Evolutionary conservation across 92 coral and sea anemone genomes (phyloP).

Genomic region (Nematostella vectensis): DNA sequence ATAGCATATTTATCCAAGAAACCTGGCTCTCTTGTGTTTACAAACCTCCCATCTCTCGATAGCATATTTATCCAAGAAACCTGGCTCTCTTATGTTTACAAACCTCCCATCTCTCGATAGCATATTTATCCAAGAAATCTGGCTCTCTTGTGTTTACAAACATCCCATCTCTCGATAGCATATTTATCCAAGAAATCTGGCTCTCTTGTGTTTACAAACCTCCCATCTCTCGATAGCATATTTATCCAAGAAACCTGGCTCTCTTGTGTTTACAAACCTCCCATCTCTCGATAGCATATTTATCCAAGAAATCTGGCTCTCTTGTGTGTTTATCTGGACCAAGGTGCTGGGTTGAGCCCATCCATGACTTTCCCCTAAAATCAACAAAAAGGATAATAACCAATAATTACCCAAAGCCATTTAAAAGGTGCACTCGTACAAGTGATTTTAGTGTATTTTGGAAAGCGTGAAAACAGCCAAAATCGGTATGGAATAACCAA

Average conservation of each 20-base stretch:
- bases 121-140: conserved; percentile 69
- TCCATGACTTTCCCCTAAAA: conserved; percentile 85
- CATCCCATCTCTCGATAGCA: conserved; percentile 98
- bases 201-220: no score
- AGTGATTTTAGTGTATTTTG: no score
- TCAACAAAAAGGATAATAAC: no score
- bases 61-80: conserved; percentile 78
- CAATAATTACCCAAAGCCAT: no score
- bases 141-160: conserved; percentile 78
- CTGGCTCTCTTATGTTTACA: conserved; percentile 68
- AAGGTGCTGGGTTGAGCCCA: conserved; percentile 52
- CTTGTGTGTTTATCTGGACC: conserved; percentile 84
- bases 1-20: conserved; percentile 82
- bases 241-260: conserved; percentile 65
- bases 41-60: conserved; percentile 99
- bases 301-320: conserved; percentile 71
- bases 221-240: conserved; percentile 92
- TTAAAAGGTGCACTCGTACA: no score
- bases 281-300: conserved; percentile 94
- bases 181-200: conserved; percentile 73
- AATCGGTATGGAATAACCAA: neutral
- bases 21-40: conserved; percentile 62
- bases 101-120: conserved; percentile 93
- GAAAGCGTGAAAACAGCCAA: no score
- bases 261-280: conserved; percentile 94